Conservation (phyloP, 2,113 vertebrate genomes). For the Panurus biarmicus region DNA sequence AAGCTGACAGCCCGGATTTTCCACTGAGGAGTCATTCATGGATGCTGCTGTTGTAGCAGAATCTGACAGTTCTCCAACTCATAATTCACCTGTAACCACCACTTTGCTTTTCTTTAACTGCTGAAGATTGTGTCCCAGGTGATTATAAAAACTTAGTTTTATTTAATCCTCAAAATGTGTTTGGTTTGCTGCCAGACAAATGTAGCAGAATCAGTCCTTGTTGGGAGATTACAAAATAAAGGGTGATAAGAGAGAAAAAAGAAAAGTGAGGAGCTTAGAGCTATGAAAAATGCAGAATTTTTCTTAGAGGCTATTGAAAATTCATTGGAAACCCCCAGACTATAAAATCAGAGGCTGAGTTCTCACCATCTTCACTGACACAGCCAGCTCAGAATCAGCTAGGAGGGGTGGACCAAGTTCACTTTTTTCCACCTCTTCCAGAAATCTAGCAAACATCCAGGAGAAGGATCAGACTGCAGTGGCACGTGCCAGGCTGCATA, state of each 20-base stretch:
- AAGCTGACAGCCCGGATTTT: constrained; percentile 12
- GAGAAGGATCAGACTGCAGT: neutral
- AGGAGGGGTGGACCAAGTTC: neutral
- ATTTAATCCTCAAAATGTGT: neutral
- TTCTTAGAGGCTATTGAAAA: neutral
- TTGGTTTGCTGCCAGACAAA: neutral
- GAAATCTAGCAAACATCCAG: neutral
- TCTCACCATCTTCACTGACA: neutral
- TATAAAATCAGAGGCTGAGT: neutral
- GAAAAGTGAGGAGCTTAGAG: neutral
- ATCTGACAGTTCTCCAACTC: neutral
- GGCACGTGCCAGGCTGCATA: neutral
- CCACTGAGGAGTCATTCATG: neutral
- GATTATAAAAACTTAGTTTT: neutral
- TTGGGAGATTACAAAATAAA: neutral
- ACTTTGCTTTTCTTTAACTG: neutral
- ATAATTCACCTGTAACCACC: neutral
- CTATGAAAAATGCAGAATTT: neutral
- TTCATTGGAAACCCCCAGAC: neutral
- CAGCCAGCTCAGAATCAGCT: neutral
- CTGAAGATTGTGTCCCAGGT: neutral
- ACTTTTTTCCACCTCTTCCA: neutral
- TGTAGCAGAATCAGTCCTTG: neutral
- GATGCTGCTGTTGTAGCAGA: neutral
- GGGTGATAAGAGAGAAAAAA: neutral